Evolutionary conservation across 2,113 vertebrate genomes (phyloP), one percentile per base, ranked within the genome.

Genomic region (Spizaetus ornatus): DNA sequence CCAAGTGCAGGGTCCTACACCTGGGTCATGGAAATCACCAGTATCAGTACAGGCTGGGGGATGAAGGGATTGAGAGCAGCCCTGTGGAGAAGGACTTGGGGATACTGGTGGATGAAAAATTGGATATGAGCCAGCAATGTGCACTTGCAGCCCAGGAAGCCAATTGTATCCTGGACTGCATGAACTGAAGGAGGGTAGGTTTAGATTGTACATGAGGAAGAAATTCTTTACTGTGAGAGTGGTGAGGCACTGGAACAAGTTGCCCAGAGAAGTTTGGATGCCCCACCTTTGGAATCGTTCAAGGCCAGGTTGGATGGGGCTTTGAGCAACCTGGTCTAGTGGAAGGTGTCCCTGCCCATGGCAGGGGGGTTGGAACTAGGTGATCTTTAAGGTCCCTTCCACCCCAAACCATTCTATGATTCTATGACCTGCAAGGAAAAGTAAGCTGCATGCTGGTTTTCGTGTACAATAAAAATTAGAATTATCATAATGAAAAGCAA

Each of bases 71-170:
- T 74, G 70, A 77, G 21, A 80, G 34, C 5, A 67, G 16, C 10
- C 25, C 5, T 38, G 15, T 11, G 23, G 23, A 70, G 53, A 69
- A 42, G 18, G 32, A 63, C 3, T 1, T 86, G 2, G 20, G 22
- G 8, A 6, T n/a, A 38, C 6, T 15, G 20, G 8, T 66, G 21
- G 11, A 43, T 67, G 38, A 73, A 78, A 87, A 48, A 5, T 0
- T 47, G 47, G 13, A n/a, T 7, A 16, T 11, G 20, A 76, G 6
- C 7, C 3, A 6, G 8, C 12, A 74, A 34, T 8, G 6, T 74
- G 26, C 5, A 1, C 42, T 74, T 0, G 0, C 34, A 86, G 26
- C 8, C 19, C 8, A 47, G 55, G 22, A 19, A 74, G 36, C 9
- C 7, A 72, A 0, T 14, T 63, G 16, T n/a, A 69, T 63, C 32